These are phyloP conservation scores for Pseudobourletiella spinata DNA, from an alignment of 1,140 invertebrate genomes.

Conservation along the genomic window DNA sequence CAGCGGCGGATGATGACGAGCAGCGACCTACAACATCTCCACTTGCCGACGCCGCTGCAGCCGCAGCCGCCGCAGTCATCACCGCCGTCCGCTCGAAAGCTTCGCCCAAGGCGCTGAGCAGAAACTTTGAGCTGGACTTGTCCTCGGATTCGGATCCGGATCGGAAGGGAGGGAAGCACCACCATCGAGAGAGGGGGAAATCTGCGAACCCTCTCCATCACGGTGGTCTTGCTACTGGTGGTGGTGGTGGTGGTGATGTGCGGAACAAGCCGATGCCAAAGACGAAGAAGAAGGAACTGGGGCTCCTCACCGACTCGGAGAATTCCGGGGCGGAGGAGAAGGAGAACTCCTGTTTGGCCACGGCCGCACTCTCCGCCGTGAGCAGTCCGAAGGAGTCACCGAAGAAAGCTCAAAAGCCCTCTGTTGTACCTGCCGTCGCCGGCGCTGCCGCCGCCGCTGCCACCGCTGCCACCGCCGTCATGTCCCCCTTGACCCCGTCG, in stretches of 20 bases:
- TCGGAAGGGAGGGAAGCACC: neutral
- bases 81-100: constrained; percentile 18
- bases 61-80: neutral
- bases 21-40: neutral
- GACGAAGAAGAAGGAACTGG: constrained; percentile 21
- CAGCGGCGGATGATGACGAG: constrained; percentile 22
- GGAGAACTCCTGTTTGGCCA: constrained; percentile 24
- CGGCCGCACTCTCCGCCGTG: neutral
- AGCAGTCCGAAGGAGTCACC: constrained; percentile 12
- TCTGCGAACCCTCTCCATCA: too few relatives aligned
- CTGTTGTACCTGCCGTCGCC: constrained; percentile 7
- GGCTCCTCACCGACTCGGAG: constrained; percentile 23
- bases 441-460: neutral
- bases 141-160: constrained; percentile 32
- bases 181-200: too few relatives aligned
- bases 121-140: constrained; percentile 20
- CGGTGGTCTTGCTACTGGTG: too few relatives aligned
- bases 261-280: constrained; percentile 20
- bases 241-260: too few relatives aligned
- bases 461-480: constrained; percentile 5
- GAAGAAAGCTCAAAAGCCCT: constrained; percentile 22
- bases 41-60: neutral
- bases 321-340: constrained; percentile 30
- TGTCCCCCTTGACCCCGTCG: constrained; percentile 27
- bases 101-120: constrained; percentile 31